These are phyloP conservation scores for Remorina albescens DNA, from an alignment of 2,797 vertebrate species.

Conservation along the genomic window DNA sequence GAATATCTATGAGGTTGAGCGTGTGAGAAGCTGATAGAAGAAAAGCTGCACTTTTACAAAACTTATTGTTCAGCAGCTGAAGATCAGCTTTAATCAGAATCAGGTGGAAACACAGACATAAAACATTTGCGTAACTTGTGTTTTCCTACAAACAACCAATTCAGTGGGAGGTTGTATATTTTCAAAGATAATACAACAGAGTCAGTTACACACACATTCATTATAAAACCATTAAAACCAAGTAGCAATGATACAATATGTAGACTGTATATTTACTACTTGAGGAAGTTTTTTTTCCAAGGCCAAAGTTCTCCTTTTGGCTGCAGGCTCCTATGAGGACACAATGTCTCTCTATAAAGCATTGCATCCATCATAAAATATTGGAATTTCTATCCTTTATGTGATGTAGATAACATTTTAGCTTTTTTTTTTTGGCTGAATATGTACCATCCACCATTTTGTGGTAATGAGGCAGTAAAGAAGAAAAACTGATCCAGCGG, in stretches of 20 bases:
- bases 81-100: not conserved
- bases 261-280: not conserved
- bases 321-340: not conserved
- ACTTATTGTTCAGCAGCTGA: not conserved
- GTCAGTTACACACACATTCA: not conserved
- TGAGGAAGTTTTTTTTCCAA: not conserved
- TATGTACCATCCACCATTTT: not conserved
- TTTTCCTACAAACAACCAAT: not conserved
- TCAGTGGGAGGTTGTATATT: not conserved
- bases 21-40: not conserved
- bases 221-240: not conserved
- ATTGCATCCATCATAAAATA: not conserved
- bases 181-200: not conserved
- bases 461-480: not conserved
- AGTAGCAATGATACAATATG: not conserved
- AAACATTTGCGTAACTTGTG: not conserved
- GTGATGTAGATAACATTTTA: not conserved
- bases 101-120: not conserved
- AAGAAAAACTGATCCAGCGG: not conserved
- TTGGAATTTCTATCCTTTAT: not conserved
- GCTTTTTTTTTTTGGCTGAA: not conserved
- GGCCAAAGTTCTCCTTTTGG: not conserved
- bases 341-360: not conserved
- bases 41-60: not conserved
- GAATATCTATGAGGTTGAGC: not conserved